Evolutionary conservation across 2,113 vertebrate genomes (phyloP).

Genomic region (Symphodus melops): DNA sequence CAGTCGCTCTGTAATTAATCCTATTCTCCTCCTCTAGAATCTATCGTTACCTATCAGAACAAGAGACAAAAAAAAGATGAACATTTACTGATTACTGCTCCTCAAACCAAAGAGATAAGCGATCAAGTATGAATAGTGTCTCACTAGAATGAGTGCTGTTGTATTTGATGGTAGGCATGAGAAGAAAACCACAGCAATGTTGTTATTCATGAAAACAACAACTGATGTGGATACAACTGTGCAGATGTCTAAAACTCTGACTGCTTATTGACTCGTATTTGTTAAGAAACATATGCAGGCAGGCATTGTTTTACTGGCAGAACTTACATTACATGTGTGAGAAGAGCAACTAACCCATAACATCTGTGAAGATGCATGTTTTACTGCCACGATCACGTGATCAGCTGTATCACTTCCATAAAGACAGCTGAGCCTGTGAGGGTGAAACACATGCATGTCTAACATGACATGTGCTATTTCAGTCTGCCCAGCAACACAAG

Average conservation of each 20-base stretch:
- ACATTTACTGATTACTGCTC: background rate
- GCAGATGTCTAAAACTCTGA: too few species aligned
- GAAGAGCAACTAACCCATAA: too few species aligned
- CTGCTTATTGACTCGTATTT: too few species aligned
- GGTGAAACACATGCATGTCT: conserved; percentile 7
- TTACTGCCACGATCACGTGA: background rate
- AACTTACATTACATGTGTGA: background rate
- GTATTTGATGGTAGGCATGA: too few species aligned
- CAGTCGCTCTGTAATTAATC: too few species aligned
- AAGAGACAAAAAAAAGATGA: background rate
- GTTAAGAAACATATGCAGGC: too few species aligned
- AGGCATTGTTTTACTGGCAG: fast-evolving
- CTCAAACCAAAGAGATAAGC: background rate
- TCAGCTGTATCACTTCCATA: background rate
- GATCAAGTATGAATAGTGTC: too few species aligned
- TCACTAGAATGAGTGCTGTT: too few species aligned
- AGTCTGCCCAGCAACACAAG: conserved; percentile 3
- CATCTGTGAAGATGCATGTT: background rate
- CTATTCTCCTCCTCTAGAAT: background rate
- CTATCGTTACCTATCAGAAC: background rate
- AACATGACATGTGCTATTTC: conserved; percentile 34
- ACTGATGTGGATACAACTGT: too few species aligned
- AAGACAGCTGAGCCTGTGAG: conserved; percentile 1
- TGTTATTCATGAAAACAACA: too few species aligned
- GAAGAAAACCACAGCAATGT: too few species aligned